These are phyloP conservation scores for Nycticryphes semicollaris DNA, from an alignment of 2,113 vertebrate species.

Conservation along the genomic window DNA sequence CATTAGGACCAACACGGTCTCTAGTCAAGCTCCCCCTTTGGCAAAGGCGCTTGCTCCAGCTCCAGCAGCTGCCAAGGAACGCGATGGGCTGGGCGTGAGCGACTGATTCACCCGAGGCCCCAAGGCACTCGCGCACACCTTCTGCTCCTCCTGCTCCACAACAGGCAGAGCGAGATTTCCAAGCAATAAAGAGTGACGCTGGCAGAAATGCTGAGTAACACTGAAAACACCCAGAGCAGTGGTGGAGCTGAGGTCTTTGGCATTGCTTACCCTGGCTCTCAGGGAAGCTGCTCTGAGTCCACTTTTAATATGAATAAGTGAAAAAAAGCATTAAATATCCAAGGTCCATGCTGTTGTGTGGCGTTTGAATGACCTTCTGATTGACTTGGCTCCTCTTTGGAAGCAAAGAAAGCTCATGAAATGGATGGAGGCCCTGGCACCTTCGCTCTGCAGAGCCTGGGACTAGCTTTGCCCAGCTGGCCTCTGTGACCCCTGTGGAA, in stretches of 20 bases:
- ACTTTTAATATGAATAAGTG: neutral
- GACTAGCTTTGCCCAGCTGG: neutral
- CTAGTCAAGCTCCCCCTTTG: neutral
- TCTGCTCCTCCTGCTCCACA: neutral
- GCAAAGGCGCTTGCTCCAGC: neutral
- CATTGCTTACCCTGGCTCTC: neutral
- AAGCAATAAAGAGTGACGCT: neutral
- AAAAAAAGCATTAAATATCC: neutral
- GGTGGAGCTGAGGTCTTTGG: neutral
- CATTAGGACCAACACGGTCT: neutral
- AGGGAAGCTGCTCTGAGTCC: neutral
- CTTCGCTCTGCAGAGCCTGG: neutral
- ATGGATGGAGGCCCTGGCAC: neutral
- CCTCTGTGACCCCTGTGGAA: neutral
- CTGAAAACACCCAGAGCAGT: accelerated
- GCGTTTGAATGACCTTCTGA: neutral
- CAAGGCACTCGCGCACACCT: slow-evolving; percentile 7
- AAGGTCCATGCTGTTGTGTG: accelerated
- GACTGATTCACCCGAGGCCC: neutral
- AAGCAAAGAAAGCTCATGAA: neutral
- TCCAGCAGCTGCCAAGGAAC: neutral
- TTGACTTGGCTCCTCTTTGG: neutral
- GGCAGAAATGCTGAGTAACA: neutral
- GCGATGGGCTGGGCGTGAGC: neutral
- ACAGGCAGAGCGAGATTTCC: slow-evolving; percentile 16